Base-by-base conservation (phyloP, 2,113 vertebrate genomes). In the Alexandromys fortis region DNA sequence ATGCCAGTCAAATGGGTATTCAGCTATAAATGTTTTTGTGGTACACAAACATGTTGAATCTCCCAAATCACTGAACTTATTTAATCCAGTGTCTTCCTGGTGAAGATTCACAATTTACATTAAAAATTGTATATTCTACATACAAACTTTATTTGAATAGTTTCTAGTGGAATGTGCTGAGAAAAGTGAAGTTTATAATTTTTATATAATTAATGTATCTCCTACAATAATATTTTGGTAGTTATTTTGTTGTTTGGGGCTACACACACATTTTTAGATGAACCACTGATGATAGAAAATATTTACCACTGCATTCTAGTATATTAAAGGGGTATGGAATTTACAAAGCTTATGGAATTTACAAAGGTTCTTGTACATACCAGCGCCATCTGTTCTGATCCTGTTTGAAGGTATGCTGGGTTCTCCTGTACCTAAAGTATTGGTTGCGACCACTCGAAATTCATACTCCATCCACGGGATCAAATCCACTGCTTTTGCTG, bases 381-480 rank as follows among this genome's bases (percentile, higher is more conserved):
- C 96, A 90, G 99, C 98, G 72, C 99, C 99, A 96, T 98, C 97
- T 16, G 99, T 99, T 98, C 96, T 99, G 58, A 99, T 98, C 98
- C 98, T 99, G 38, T 98, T 98, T 1, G 99, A 99, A 0, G 99
- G 99, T 97, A 98, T 98, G 96, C 99, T 99, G 6, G 99, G 99
- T 21, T 99, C 99, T 97, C 99, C 99, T 26, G 98, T 99, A 33
- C 99, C 99, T 98, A 99, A 7, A 0, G 99, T 99, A 98, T 99
- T 99, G 86, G 98, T 99, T 90, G 99, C 99, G 55, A 99, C 99
- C 94, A 99, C 99, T 21, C 99, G 99, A 98, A 99, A 99, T 97
- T 99, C 99, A 85, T 99, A 99, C n/a, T 99, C 99, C 95, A 99
- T 99, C 99, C 99, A 99, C 0, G 99, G 99, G 87, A 99, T 98